Conservation (phyloP, 2,797 vertebrate species). For the Alcedo quadribrachys region DNA sequence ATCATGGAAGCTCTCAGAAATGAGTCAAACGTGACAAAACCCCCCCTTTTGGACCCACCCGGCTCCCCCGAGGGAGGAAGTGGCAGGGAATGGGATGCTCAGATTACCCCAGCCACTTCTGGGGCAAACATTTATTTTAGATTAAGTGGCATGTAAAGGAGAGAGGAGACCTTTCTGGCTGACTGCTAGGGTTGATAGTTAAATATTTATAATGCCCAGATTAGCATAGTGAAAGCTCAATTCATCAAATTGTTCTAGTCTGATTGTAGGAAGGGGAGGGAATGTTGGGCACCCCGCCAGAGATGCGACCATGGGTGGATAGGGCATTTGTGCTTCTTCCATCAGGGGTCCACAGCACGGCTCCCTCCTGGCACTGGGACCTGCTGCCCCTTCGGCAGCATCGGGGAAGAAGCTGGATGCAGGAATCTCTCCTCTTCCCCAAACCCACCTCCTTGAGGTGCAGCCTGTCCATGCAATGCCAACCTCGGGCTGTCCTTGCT, state of each 20-base stretch:
- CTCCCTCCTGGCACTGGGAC: neutral
- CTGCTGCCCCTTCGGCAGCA: neutral
- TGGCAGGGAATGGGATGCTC: conserved; percentile 30
- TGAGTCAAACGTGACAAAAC: neutral
- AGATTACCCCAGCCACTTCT: conserved; percentile 72
- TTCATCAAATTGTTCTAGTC: conserved; percentile 85
- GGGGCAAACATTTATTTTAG: conserved; percentile 79
- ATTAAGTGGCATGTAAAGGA: conserved; percentile 74
- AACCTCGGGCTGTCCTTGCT: neutral
- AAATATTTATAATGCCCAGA: conserved; percentile 87
- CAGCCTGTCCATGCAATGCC: neutral
- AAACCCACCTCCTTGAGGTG: neutral
- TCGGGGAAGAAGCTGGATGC: neutral
- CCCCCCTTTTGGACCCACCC: conserved; percentile 36
- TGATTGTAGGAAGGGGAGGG: conserved; percentile 65
- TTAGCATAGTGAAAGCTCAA: conserved; percentile 85
- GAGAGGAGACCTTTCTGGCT: conserved; percentile 70
- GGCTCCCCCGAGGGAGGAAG: conserved; percentile 57
- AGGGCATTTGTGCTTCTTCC: neutral
- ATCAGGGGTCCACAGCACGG: rapidly evolving
- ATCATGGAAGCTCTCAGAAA: conserved; percentile 10
- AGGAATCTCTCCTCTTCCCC: neutral
- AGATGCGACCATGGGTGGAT: conserved; percentile 25
- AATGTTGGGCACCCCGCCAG: conserved; percentile 51
- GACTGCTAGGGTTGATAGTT: conserved; percentile 78